Evolutionary conservation across 2,113 vertebrate genomes (phyloP).

Genomic region (Rallus limicola): DNA sequence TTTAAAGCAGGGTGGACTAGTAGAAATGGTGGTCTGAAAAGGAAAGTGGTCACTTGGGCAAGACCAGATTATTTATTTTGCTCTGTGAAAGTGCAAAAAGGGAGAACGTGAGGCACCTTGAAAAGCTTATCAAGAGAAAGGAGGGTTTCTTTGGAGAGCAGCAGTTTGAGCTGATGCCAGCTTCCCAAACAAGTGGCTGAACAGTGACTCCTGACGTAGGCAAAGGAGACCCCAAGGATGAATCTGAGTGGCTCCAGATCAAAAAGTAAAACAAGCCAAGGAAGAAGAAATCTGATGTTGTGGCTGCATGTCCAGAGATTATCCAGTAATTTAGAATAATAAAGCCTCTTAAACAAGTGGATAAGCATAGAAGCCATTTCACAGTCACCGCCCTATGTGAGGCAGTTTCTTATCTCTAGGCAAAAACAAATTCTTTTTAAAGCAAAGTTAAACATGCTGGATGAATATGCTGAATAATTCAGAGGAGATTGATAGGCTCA

Average conservation of each 20-base stretch:
- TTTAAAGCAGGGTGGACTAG: neutral
- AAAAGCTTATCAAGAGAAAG: neutral
- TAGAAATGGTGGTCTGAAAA: neutral
- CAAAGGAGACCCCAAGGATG: neutral
- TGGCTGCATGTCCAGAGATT: neutral
- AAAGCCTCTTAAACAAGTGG: neutral
- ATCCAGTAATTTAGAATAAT: neutral
- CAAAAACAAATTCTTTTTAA: neutral
- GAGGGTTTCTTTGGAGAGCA: neutral
- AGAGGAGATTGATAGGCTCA: neutral
- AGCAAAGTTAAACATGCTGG: neutral
- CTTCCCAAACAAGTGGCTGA: neutral
- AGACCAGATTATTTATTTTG: neutral
- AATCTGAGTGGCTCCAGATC: neutral
- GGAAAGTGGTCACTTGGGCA: neutral
- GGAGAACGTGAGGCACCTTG: neutral
- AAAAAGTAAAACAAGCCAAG: neutral
- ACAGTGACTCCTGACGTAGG: rapidly evolving
- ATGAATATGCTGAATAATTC: neutral
- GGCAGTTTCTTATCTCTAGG: neutral
- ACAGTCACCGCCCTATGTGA: neutral
- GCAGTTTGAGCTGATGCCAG: neutral
- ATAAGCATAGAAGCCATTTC: neutral
- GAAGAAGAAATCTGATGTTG: neutral
- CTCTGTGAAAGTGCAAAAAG: neutral